phyloP scores from a whole-genome alignment of 2,888 invertebrate genomes.

The Drosophila fungiperda region DNA sequence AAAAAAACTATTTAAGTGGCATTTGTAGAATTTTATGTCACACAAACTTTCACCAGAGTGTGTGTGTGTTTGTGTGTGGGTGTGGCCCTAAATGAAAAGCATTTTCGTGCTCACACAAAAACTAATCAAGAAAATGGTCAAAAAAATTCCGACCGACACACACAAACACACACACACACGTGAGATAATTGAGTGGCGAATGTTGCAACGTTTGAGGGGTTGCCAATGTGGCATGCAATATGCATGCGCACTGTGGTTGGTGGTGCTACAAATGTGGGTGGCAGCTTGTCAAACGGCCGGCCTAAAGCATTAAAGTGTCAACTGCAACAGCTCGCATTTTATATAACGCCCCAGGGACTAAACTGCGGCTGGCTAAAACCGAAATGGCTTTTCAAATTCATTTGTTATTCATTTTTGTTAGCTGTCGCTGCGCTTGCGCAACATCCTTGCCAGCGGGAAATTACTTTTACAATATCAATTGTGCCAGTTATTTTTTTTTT shows the following conservation, averaged over 20 bases:
- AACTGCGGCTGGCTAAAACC: constrained; percentile 9
- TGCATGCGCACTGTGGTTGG: constrained; percentile 21
- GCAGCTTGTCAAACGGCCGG: constrained; percentile 31
- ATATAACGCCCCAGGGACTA: constrained; percentile 40
- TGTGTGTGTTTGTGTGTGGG: constrained; percentile 35
- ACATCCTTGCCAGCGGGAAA: constrained; percentile 69
- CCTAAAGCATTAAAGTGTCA: constrained; percentile 27
- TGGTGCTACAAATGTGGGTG: constrained; percentile 38
- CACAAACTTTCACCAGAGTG: constrained; percentile 47
- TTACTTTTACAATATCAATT: constrained; percentile 59
- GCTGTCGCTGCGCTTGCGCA: constrained; percentile 62
- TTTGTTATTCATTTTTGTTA: constrained; percentile 19
- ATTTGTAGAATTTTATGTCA: constrained; percentile 51
- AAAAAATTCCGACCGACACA: constrained; percentile 27
- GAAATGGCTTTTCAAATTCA: constrained; percentile 27
- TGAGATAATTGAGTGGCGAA: constrained; percentile 65
- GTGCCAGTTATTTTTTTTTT: constrained; percentile 44
- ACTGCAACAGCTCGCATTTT: constrained; percentile 22
- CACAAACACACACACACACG: neutral
- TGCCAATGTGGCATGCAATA: constrained; percentile 37
- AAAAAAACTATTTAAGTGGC: constrained; percentile 19
- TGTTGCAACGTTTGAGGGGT: constrained; percentile 39
- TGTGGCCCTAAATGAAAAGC: constrained; percentile 37
- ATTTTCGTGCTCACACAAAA: constrained; percentile 41
- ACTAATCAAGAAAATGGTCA: constrained; percentile 57